Evolutionary conservation across 2,888 invertebrate species (phyloP).

Genomic region (Cheilosia grossa): DNA sequence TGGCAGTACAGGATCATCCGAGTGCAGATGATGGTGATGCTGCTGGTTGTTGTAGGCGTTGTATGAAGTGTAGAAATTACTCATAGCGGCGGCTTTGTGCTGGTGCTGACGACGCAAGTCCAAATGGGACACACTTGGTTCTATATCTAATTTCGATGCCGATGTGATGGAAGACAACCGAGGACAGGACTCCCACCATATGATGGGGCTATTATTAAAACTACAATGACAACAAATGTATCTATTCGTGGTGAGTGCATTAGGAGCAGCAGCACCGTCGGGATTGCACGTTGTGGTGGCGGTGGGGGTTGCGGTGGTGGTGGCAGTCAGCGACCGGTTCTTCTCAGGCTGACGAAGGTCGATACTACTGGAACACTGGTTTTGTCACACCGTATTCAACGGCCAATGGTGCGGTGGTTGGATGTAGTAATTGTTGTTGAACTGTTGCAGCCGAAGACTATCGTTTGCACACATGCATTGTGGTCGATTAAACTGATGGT

Average conservation of each 20-base stretch:
- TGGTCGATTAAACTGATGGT: slow-evolving; percentile 53
- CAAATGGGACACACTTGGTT: slow-evolving; percentile 66
- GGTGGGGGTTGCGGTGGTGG: slow-evolving; percentile 24
- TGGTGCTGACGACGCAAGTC: slow-evolving; percentile 68
- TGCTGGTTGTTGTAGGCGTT: slow-evolving; percentile 50
- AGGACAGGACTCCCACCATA: slow-evolving; percentile 83
- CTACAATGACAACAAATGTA: slow-evolving; percentile 81
- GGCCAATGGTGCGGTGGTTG: slow-evolving; percentile 75
- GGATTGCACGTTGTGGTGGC: slow-evolving; percentile 9
- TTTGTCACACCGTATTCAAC: slow-evolving; percentile 72
- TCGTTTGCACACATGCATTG: slow-evolving; percentile 44
- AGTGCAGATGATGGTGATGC: slow-evolving; percentile 75
- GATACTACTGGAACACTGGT: slow-evolving; percentile 72
- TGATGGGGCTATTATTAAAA: slow-evolving; percentile 81
- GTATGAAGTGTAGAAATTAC: slow-evolving; percentile 67
- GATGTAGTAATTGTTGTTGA: slow-evolving; percentile 75
- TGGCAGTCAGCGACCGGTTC: slow-evolving; percentile 62
- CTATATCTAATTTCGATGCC: slow-evolving; percentile 70
- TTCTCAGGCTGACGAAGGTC: slow-evolving; percentile 68
- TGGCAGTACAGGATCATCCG: slow-evolving; percentile 72
- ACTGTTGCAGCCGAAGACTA: slow-evolving; percentile 47
- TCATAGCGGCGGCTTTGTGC: slow-evolving; percentile 64
- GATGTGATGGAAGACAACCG: slow-evolving; percentile 80
- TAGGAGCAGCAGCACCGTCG: slow-evolving; percentile 59
- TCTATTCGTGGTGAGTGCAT: slow-evolving; percentile 76